A percentile compares a stretch with the other conserved stretches of the same genome.
These are phyloP conservation scores for Phrixothrix hirtus DNA, from an alignment of 2,888 invertebrate genomes.

Conservation along the genomic window DNA sequence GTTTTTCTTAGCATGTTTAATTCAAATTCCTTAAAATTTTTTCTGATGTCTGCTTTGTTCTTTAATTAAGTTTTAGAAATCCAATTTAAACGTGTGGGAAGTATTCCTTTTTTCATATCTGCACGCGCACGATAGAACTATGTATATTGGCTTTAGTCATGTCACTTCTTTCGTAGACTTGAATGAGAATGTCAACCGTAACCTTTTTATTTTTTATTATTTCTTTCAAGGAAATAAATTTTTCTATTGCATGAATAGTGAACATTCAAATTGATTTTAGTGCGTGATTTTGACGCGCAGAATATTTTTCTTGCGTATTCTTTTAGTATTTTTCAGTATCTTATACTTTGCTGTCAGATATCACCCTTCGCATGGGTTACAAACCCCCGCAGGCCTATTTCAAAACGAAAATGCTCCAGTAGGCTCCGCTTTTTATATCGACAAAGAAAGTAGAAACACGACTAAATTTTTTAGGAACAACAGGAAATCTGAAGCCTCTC, in stretches of 20 bases:
- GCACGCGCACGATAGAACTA: neutral
- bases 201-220: neutral
- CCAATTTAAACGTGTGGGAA: too few species aligned
- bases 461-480: conserved; percentile 9
- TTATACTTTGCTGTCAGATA: conserved; percentile 1
- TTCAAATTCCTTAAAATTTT: too few species aligned
- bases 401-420: neutral
- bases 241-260: neutral
- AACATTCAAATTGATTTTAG: neutral
- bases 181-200: neutral
- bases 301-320: neutral
- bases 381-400: conserved; percentile 5
- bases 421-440: conserved; percentile 2
- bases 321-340: neutral
- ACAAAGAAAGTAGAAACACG: neutral
- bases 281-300: neutral
- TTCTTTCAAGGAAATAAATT: neutral
- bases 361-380: conserved; percentile 5
- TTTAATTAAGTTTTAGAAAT: too few species aligned
- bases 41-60: too few species aligned
- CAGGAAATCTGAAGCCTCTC: conserved; percentile 20
- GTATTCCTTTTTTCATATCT: neutral
- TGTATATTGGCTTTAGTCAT: neutral
- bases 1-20: too few species aligned
- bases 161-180: neutral